Evolutionary conservation across 2,113 vertebrate genomes (phyloP), one percentile per base, ranked within the genome.

Genomic region (Hiodon tergisus): DNA sequence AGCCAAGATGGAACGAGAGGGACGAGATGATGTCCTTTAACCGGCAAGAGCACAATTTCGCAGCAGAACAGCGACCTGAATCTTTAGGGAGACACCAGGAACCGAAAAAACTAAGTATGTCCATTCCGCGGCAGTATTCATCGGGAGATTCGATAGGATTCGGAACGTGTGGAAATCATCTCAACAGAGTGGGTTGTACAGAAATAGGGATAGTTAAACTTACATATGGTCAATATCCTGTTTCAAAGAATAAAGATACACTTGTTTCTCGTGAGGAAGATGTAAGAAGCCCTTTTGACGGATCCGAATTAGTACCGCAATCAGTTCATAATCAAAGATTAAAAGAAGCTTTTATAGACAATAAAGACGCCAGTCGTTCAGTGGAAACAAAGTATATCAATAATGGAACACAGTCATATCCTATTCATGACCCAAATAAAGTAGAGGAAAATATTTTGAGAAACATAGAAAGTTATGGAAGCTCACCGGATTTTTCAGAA

Each of bases 71-170:
- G 51, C 71, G 10, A 78, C 69, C 79, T 51, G 51, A 59, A 59
- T 73, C 67, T 7, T 78, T 55, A 1, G 78, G 58, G 13, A 77
- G 69, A 66, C 66, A 79, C 61, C 84, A 80, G 46, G 80, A 76
- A 59, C 84, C 55, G 72, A 78, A 76, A 10, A 83, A 82, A 57
- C 86, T 76, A 73, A 81, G 83, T 69, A 81, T 83, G 5, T 79
- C 86, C 6, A 78, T 85, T 2, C 83, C 85, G 59, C 80, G 86
- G 71, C 87, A 89, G 78, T 74, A 84, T 80, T 83, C 86, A 62
- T 77, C 80, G 3, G 91, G 90, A 61, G 91, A 93, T 62, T 93
- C 89, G 0, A 93, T 93, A 47, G 91, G 91, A 50, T 93, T 93
- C 47, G 90, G 91, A 76, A 86, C 84, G 82, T 82, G 77, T 75